Conservation (phyloP, 2,888 invertebrate genomes). For the Trichopoda pennipes region DNA sequence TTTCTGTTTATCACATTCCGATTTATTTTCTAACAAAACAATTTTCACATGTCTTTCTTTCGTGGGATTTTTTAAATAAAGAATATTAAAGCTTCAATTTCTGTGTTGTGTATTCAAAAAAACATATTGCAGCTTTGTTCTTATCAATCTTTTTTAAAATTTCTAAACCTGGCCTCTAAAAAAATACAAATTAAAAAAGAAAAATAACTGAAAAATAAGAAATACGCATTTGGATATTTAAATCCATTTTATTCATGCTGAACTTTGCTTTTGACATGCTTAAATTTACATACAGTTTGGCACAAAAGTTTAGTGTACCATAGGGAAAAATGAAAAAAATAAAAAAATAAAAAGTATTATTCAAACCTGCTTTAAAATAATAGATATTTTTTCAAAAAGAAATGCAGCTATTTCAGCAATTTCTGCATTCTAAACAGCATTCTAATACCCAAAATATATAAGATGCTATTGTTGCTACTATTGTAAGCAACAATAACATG, state of each 20-base stretch:
- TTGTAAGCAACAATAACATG: too few relatives aligned
- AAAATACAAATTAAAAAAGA: conserved; percentile 17
- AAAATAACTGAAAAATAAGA: not conserved
- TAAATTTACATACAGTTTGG: conserved; percentile 21
- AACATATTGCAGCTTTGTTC: conserved; percentile 32
- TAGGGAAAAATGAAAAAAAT: not conserved
- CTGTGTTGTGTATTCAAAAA: not conserved
- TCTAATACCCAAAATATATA: too few relatives aligned
- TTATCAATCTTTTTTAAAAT: conserved; percentile 52
- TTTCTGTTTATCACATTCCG: conserved; percentile 23
- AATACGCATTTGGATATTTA: conserved; percentile 41
- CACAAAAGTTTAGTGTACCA: not conserved
- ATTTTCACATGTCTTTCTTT: conserved; percentile 42
- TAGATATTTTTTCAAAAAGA: too few relatives aligned
- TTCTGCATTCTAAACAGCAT: too few relatives aligned
- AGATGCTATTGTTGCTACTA: too few relatives aligned
- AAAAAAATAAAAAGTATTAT: too few relatives aligned
- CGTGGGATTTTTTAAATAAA: conserved; percentile 56
- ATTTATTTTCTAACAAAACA: conserved; percentile 2
- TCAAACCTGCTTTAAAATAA: too few relatives aligned
- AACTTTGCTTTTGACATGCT: conserved; percentile 30
- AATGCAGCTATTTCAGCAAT: too few relatives aligned
- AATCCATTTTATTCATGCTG: conserved; percentile 8
- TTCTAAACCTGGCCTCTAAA: conserved; percentile 63
- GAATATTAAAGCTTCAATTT: conserved; percentile 25